Conservation (phyloP, 2,888 invertebrate genomes). For the Hylaea fasciaria region DNA sequence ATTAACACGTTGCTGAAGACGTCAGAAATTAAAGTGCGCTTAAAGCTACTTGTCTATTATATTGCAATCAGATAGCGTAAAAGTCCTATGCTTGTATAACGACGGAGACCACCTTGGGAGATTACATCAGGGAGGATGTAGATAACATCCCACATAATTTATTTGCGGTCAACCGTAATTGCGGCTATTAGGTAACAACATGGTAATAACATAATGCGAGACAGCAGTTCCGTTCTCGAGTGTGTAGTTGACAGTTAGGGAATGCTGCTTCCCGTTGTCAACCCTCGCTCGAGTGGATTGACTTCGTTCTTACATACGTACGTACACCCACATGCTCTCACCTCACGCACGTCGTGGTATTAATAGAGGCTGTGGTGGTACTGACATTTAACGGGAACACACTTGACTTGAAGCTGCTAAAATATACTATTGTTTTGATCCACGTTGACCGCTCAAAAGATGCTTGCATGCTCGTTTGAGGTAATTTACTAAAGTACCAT, state of each 20-base stretch:
- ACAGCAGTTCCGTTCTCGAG: slow-evolving; percentile 44
- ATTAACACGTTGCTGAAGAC: slow-evolving; percentile 11
- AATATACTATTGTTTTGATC: too few species aligned
- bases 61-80: slow-evolving; percentile 31
- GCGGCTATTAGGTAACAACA: slow-evolving; percentile 40
- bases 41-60: slow-evolving; percentile 25
- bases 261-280: slow-evolving; percentile 63
- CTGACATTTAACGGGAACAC: too few species aligned
- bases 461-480: too few species aligned
- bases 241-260: slow-evolving; percentile 53
- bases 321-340: not conserved
- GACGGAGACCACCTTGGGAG: slow-evolving; percentile 38
- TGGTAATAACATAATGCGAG: slow-evolving; percentile 33
- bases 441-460: too few species aligned
- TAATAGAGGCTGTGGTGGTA: not conserved
- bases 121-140: slow-evolving; percentile 44
- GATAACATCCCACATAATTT: slow-evolving; percentile 45
- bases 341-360: not conserved
- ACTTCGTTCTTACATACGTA: not conserved
- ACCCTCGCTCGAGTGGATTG: slow-evolving; percentile 13
- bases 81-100: slow-evolving; percentile 30
- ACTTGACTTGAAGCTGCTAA: too few species aligned
- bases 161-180: slow-evolving; percentile 42
- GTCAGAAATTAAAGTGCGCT: slow-evolving; percentile 15
- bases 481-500: too few species aligned